Evolutionary conservation across 1,140 invertebrate genomes (phyloP), one percentile per base, ranked within the genome.

Genomic region (Drosophila serrata): DNA sequence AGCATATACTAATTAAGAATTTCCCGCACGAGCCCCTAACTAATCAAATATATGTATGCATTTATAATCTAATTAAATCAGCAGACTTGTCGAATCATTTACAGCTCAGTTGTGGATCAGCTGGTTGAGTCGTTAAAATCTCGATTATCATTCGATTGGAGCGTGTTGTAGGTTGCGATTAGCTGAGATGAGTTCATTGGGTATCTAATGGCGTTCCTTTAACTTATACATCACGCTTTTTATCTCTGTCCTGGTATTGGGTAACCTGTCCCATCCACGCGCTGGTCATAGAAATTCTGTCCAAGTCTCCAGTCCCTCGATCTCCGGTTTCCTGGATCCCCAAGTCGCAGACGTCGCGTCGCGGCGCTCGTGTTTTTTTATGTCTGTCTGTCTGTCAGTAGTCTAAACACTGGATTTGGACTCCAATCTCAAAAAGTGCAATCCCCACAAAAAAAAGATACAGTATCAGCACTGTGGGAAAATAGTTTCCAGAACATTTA

Each of bases 371-470:
- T 29, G n/a, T 69, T 37, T 64, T 39, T 12, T 35, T 60, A 19
- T 45, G 67, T 43, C 60, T 53, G 40, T 46, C 62, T 56, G 42
- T 55, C 67, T 69, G 35, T 48, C 49, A 46, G 29, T 35, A 72
- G 65, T 72, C 51, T 72, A 59, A 72, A 72, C 43, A 72, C 33
- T 59, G 35, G 35, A 57, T 22, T 22, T n/a, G 33, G 33, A n/a
- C n/a, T 59, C 48, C 48, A 35, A 33, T 72, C 43, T 46, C 6
- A 33, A 72, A 72, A 72, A 35, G 27, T 72, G 68, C 68, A 70
- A 17, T 48, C 19, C n/a, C 29, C 29, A 72, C 65, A 72, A 72
- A 72, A 72, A 72, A 72, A 72, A 72, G 67, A 72, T 72, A 72
- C n/a, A 22, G 27, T 72, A 72, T 59, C 68, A 40, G 42, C 68